Base-by-base conservation (phyloP, 2,888 invertebrate species). In the Drosophila austrosaltans region DNA sequence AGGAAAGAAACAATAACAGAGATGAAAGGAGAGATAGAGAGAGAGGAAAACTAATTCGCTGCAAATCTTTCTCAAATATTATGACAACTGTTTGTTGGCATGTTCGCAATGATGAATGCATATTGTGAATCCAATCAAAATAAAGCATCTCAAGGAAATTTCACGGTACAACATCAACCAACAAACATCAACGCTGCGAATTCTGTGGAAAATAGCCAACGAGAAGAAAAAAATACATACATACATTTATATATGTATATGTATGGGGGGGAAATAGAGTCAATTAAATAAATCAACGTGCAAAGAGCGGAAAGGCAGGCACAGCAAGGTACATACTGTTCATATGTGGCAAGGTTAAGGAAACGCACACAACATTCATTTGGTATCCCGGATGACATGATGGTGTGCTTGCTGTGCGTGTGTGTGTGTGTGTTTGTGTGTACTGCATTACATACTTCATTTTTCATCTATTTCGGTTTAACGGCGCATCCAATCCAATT, bases 271-370 rank as follows among this genome's bases (percentile, higher is more conserved):
- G 57, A 57, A 57, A 57, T 57, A 22, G 39, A 57, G 57, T 57
- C 57, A 57, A 57, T 57, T 57, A 57, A 57, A 57, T 57, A 57
- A 57, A 57, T 57, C 57, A 57, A 57, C 57, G 57, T 39, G 57
- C 57, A 57, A 12, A 36, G 57, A 39, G 57, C 57, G 57, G 57
- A 57, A 57, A 57, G 39, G 39, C 57, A 57, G 22, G 57, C 57
- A 36, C n/a, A 57, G 39, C 57, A 39, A 57, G 36, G 57, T 39
- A 39, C 57, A 39, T 39, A 39, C 57, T 57, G 57, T 36, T 22
- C 57, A 36, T 36, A 36, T 36, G 12, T 39, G 22, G 39, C 57
- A 39, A 48, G 57, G 57, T 57, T 57, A 57, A 57, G 57, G 57
- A 57, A 57, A 32, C 57, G 36, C 22, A 57, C n/a, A 48, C 12